Percentiles rank a stretch among this genome's conserved stretches.
These are phyloP conservation scores for Coendou prehensilis DNA, from an alignment of 2,797 vertebrate genomes.

Conservation along the genomic window DNA sequence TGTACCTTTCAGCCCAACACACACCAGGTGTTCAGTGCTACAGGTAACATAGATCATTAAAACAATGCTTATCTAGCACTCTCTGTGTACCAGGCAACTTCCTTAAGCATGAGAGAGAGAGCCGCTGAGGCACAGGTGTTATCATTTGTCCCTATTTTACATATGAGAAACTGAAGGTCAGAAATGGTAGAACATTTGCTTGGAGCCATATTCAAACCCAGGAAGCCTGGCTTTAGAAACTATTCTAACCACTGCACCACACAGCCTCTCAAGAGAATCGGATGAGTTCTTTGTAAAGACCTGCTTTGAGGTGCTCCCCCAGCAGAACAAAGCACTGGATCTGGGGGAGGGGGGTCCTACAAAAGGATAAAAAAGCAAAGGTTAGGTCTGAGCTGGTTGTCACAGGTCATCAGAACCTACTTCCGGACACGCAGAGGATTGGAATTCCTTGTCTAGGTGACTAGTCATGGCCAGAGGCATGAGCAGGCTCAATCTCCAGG, in stretches of 20 bases:
- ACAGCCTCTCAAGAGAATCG: background rate
- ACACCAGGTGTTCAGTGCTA: background rate
- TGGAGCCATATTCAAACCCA: background rate
- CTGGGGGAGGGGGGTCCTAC: background rate
- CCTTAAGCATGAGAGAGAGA: background rate
- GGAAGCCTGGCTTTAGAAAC: background rate
- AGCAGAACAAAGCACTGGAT: background rate
- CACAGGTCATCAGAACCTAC: no score
- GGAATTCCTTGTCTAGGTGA: background rate
- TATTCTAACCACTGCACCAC: background rate
- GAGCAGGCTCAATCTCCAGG: background rate
- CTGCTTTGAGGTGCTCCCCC: background rate
- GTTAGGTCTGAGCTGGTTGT: background rate
- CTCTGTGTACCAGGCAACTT: background rate
- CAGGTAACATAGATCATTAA: background rate
- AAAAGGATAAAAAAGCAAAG: background rate
- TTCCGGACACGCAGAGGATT: fast-evolving
- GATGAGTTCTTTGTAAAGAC: background rate
- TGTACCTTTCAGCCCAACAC: background rate
- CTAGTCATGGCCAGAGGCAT: fast-evolving
- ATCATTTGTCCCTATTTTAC: background rate
- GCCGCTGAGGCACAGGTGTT: no score
- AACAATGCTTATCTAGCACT: background rate
- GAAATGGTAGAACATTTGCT: background rate
- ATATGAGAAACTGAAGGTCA: background rate